Base-by-base conservation (phyloP, 2,888 invertebrate species). In the Sinhomidia bicolor region DNA sequence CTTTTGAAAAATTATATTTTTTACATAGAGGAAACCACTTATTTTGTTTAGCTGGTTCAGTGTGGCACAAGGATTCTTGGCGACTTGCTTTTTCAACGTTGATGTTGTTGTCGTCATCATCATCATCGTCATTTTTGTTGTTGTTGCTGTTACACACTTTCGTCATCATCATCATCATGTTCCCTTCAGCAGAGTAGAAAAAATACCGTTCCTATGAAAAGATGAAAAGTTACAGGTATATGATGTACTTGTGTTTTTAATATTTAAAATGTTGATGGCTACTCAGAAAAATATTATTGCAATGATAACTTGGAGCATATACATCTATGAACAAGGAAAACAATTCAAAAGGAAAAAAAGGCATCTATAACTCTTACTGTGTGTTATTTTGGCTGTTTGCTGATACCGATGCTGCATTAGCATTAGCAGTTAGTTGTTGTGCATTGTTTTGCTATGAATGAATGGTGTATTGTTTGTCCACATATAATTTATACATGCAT, bases 51-150 rank as follows among this genome's bases (percentile, higher is more conserved):
- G 68, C 7, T n/a, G 74, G 84, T 84, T 84, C 74, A 84, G 57
- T 84, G 84, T 84, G 84, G 84, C 84, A 84, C 60, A 74, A 74
- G 74, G 84, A 74, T 84, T 84, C 60, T 74, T 17, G 23, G 36
- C 12, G 44, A 71, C 20, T 41, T 68, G 10, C 9, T 83, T 74
- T 47, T 74, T 68, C 54, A 20, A 10, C 84, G n/a, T n/a, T n/a
- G n/a, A n/a, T n/a, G n/a, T n/a, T n/a, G n/a, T n/a, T n/a, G n/a
- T 76, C 74, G 60, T 44, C 85, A 78, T 78, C 79, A 23, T 85
- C 79, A 47, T 62, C 20, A 79, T 23, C 68, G 23, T 57, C 36
- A 17, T 12, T 44, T 17, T 0, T 29, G 36, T 14, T 78, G 51
- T 47, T 62, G 17, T 32, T 82, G 10, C 57, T 57, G n/a, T n/a